Conservation (phyloP, 2,888 invertebrate species). For the Chrysolina americana region DNA sequence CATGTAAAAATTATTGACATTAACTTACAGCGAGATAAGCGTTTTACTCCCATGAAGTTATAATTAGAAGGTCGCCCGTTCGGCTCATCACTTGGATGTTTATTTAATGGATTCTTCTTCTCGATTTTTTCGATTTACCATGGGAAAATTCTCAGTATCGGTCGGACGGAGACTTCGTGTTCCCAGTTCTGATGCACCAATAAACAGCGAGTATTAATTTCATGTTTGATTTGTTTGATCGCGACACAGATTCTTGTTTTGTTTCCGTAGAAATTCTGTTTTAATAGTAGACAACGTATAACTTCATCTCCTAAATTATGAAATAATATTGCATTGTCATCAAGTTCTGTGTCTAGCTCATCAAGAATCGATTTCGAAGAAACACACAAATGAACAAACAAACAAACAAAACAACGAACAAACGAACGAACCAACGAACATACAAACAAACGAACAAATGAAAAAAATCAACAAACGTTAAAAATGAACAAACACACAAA, state of each 20-base stretch:
- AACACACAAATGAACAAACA: too few species aligned
- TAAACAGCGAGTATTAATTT: background rate
- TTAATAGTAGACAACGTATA: too few species aligned
- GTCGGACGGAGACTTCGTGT: background rate
- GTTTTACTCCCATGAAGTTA: slow-evolving; percentile 19
- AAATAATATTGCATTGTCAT: too few species aligned
- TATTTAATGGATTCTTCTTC: slow-evolving; percentile 16
- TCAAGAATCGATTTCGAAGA: too few species aligned
- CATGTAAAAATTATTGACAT: slow-evolving; percentile 19
- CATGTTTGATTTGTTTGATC: background rate
- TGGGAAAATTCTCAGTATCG: slow-evolving; percentile 6
- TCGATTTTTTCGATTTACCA: slow-evolving; percentile 6
- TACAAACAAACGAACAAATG: too few species aligned
- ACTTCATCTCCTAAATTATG: too few species aligned
- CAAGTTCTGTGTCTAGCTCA: too few species aligned
- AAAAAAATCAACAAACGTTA: too few species aligned
- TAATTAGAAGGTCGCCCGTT: slow-evolving; percentile 15
- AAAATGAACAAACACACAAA: too few species aligned
- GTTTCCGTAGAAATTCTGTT: too few species aligned
- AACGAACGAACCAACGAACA: too few species aligned
- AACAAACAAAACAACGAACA: too few species aligned
- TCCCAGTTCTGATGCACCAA: background rate
- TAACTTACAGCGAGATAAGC: slow-evolving; percentile 13
- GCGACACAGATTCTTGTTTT: background rate
- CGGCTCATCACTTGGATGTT: slow-evolving; percentile 20